Evolutionary conservation across 2,797 vertebrate genomes (phyloP), one percentile per base, ranked within the genome.

Genomic region (Epinephelus coioides): DNA sequence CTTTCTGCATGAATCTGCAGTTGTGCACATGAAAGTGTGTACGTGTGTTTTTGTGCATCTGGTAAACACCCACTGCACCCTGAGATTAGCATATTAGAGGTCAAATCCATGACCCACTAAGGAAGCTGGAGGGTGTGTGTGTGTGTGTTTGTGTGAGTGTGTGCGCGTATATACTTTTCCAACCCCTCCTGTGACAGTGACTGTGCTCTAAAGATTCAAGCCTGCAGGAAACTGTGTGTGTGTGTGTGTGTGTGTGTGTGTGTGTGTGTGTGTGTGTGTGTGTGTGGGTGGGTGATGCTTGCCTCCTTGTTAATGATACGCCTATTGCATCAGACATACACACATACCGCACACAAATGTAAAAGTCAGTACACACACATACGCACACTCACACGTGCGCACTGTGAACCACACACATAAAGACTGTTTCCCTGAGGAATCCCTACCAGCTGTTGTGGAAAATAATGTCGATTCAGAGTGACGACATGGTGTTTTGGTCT

Each of bases 31-130:
- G 10, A 70, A 4, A 11, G 55, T 34, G 54, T 66, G 65, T 64
- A 67, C 38, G 53, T 69, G 55, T 69, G 64, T 74, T 23, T 76
- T 38, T 69, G 56, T 75, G 69, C 23, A 63, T 87, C 64, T 68
- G 55, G 54, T 81, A 75, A 84, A 88, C 68, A 89, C 69, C 68
- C 69, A 69, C 65, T 76, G 59, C 27, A 19, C 11, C 25, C 55
- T 59, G 74, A 87, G 66, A 86, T 90, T 88, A 74, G 64, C 84
- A 89, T 87, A 84, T 79, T 85, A 86, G 90, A 93, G 92, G 92
- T 93, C 90, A 93, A 89, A 77, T 76, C 49, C 14, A 84, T 84
- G 85, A 88, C 64, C 82, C 43, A 73, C 76, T 27, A 63, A 75
- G n/a, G 51, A 82, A 44, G 59, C 86, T 82, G 74, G 68, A 66